Conservation (phyloP, 1,140 invertebrate species). For the Melanaphis sacchari region DNA sequence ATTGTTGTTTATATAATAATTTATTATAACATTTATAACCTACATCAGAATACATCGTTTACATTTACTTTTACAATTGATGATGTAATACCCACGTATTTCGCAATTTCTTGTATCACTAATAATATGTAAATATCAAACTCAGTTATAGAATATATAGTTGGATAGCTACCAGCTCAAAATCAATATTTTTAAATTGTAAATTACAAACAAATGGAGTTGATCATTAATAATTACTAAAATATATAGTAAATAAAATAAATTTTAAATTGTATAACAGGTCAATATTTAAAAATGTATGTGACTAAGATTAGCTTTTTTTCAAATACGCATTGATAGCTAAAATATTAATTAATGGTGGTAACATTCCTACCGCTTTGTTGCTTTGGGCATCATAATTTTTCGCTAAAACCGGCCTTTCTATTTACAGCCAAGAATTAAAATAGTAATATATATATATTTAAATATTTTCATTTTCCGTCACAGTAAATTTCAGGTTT, state of each 20-base stretch:
- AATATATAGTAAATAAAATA: neutral
- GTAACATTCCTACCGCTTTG: neutral
- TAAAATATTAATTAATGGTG: neutral
- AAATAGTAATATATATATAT: no score
- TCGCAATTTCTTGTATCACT: neutral
- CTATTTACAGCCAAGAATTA: no score
- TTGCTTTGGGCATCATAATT: neutral
- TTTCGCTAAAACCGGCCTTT: no score
- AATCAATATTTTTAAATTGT: neutral
- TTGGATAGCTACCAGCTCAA: no score
- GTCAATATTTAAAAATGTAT: neutral
- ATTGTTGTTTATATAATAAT: neutral
- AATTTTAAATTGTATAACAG: neutral
- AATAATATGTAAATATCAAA: neutral
- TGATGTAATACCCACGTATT: neutral
- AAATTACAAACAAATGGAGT: neutral
- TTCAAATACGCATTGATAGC: neutral
- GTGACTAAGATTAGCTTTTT: neutral
- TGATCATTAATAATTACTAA: neutral
- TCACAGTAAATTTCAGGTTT: no score
- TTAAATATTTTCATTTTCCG: no score
- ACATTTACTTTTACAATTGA: neutral
- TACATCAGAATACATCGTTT: neutral
- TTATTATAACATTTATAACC: neutral
- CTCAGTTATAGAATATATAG: neutral